phyloP scores from a whole-genome alignment of 2,797 vertebrate genomes.

The Orientallactaga sibirica region DNA sequence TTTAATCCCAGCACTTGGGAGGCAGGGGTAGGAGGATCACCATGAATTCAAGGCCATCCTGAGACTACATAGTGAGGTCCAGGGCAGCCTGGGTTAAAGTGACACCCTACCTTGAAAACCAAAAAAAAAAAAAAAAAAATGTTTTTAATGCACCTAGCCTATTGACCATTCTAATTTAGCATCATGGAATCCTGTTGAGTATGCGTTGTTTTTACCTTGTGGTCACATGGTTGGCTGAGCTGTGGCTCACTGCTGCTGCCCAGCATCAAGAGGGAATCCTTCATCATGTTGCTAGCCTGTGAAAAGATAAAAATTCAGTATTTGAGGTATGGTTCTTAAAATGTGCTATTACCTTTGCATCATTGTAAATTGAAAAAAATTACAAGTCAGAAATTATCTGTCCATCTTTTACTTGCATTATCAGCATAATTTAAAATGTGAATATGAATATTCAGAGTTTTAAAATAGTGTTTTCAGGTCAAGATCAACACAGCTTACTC shows the following conservation, averaged over 20 bases:
- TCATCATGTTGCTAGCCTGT: background rate
- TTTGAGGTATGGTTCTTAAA: background rate
- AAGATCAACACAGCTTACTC: conserved; percentile 23
- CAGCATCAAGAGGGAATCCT: background rate
- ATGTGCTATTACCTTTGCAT: background rate
- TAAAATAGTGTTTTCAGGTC: conserved; percentile 49
- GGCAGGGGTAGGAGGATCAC: no score
- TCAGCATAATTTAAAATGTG: conserved; percentile 44
- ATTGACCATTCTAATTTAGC: background rate
- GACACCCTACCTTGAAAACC: no score
- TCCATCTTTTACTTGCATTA: conserved; percentile 54
- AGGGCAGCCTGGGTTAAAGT: no score
- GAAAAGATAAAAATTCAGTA: background rate
- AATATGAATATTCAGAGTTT: conserved; percentile 45
- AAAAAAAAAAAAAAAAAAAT: no score
- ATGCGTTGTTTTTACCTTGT: background rate
- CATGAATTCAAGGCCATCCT: no score
- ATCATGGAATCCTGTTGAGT: background rate
- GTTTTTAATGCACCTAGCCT: background rate
- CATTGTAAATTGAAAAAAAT: background rate
- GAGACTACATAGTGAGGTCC: no score
- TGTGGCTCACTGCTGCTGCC: background rate
- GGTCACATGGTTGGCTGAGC: background rate
- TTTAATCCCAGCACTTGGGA: no score
- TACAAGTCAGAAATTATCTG: background rate